A percentile compares a stretch with the other conserved stretches of the same genome.
Evolutionary conservation across 2,797 vertebrate genomes (phyloP).

Genomic region (Mormyrops boulengeri): DNA sequence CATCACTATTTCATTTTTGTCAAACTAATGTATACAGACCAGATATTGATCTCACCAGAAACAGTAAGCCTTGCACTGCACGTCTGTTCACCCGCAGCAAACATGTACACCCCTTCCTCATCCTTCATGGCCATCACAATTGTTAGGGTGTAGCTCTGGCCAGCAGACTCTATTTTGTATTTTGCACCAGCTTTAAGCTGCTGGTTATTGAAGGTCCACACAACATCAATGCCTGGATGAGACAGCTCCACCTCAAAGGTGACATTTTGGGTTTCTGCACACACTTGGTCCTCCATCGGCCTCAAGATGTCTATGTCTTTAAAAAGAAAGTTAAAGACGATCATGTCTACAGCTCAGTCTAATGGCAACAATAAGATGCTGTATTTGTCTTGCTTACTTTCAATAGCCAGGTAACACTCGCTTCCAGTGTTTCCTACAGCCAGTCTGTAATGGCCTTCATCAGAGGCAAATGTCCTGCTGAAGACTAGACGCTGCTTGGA

Average conservation of each 20-base stretch:
- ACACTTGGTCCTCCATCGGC: slow-evolving; percentile 82
- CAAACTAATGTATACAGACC: neutral
- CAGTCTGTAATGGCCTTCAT: slow-evolving; percentile 80
- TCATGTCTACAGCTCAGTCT: neutral
- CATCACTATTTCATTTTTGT: neutral
- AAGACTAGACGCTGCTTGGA: slow-evolving; percentile 87
- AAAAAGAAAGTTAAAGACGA: slow-evolving; percentile 27
- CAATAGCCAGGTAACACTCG: slow-evolving; percentile 77
- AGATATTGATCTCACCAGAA: slow-evolving; percentile 66
- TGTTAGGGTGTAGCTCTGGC: slow-evolving; percentile 75
- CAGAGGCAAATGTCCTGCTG: slow-evolving; percentile 78
- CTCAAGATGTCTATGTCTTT: slow-evolving; percentile 83
- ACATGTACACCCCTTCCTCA: slow-evolving; percentile 86
- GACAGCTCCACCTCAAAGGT: slow-evolving; percentile 85
- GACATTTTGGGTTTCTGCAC: slow-evolving; percentile 94
- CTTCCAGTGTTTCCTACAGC: slow-evolving; percentile 84
- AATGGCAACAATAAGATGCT: neutral
- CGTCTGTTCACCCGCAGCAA: slow-evolving; percentile 88
- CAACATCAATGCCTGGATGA: slow-evolving; percentile 80
- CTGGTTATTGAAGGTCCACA: slow-evolving; percentile 85
- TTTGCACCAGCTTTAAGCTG: slow-evolving; percentile 78
- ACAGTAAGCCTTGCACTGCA: slow-evolving; percentile 84
- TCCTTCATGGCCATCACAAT: slow-evolving; percentile 90
- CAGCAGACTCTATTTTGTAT: slow-evolving; percentile 79
- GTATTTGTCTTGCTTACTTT: slow-evolving; percentile 63